Percentiles rank a stretch among this genome's conserved stretches.
phyloP scores from a whole-genome alignment of 2,888 invertebrate species.

The Acheta domesticus region DNA sequence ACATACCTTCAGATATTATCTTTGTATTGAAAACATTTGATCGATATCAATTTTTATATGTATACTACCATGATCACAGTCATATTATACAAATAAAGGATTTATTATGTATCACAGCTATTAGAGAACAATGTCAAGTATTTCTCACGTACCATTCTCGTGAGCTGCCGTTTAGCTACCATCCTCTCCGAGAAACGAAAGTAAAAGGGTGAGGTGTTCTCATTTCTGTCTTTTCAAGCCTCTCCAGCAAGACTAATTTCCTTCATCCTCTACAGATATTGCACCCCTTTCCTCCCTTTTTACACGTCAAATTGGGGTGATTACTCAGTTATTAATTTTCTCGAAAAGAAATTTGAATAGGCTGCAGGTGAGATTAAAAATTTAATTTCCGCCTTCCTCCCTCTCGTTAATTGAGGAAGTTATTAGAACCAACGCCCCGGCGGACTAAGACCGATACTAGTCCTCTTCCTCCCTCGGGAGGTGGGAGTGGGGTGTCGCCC shows the following conservation, averaged over 20 bases:
- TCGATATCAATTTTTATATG: no score
- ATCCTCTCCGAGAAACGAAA: no score
- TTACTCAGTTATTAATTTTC: constrained; percentile 11
- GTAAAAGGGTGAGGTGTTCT: background rate
- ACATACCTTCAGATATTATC: no score
- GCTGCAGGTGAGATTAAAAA: constrained; percentile 2
- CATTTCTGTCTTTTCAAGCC: background rate
- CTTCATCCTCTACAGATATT: background rate
- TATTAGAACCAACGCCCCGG: background rate
- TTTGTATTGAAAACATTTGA: no score
- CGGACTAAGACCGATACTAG: no score
- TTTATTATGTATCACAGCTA: no score
- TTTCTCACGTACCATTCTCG: no score
- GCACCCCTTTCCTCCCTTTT: background rate
- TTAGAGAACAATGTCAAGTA: no score
- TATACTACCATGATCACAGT: no score
- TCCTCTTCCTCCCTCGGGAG: no score
- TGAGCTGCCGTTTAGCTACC: no score
- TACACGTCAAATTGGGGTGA: constrained; percentile 18
- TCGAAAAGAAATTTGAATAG: background rate
- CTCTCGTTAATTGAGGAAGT: background rate
- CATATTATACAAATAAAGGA: no score
- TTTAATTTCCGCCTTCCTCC: background rate
- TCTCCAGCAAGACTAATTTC: background rate
- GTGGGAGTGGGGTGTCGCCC: background rate